These are phyloP conservation scores for Hanleya hanleyi DNA, from an alignment of 2,888 invertebrate genomes.

Conservation along the genomic window DNA sequence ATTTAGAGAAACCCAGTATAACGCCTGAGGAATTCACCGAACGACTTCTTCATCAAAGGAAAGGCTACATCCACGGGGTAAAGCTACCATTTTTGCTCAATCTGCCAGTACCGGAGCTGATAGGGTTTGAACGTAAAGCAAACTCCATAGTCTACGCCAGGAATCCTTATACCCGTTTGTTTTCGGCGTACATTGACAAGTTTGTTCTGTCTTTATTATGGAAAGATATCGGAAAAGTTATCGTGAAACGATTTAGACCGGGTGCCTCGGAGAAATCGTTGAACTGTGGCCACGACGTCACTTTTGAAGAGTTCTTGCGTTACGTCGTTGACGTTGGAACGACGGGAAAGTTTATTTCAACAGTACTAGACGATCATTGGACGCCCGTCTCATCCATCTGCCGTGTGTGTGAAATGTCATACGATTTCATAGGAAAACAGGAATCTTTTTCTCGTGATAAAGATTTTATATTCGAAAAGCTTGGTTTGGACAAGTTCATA, in stretches of 20 bases:
- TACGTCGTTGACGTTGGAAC: slow-evolving; percentile 24
- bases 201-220: slow-evolving; percentile 52
- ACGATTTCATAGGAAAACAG: slow-evolving; percentile 40
- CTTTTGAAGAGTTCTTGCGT: slow-evolving; percentile 45
- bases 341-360: background rate
- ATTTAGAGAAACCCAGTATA: too few relatives aligned
- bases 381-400: slow-evolving; percentile 43
- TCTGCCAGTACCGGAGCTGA: too few relatives aligned
- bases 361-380: slow-evolving; percentile 46
- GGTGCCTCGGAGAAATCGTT: slow-evolving; percentile 9
- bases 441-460: slow-evolving; percentile 45
- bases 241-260: slow-evolving; percentile 19
- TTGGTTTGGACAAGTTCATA: background rate
- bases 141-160: too few relatives aligned
- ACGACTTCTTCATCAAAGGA: too few relatives aligned
- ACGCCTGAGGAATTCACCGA: too few relatives aligned
- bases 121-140: too few relatives aligned
- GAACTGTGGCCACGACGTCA: slow-evolving; percentile 48
- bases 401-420: slow-evolving; percentile 44
- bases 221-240: slow-evolving; percentile 35
- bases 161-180: slow-evolving; percentile 50
- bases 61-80: too few relatives aligned
- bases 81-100: too few relatives aligned
- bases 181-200: slow-evolving; percentile 55
- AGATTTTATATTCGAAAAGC: slow-evolving; percentile 27